Evolutionary conservation across 2,797 vertebrate species (phyloP).

Genomic region (Pipistrellus nathusii): DNA sequence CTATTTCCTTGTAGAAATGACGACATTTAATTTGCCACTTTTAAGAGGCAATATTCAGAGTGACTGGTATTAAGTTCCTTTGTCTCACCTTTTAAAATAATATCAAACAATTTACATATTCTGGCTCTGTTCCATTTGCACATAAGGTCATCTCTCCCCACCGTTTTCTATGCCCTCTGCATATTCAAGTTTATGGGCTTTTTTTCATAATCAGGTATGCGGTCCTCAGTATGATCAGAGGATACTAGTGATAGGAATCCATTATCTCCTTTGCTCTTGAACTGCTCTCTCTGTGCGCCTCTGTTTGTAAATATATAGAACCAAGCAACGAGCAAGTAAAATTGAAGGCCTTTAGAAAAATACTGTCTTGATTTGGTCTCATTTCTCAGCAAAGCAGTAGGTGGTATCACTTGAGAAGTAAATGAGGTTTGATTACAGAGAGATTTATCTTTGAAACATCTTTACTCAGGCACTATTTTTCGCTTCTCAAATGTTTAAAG

Average conservation of each 20-base stretch:
- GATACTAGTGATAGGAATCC: neutral
- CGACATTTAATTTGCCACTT: conserved; percentile 54
- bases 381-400: conserved; percentile 53
- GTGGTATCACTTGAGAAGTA: conserved; percentile 53
- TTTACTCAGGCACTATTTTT: conserved; percentile 27
- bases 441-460: conserved; percentile 52
- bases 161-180: neutral
- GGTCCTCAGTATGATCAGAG: neutral
- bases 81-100: conserved; percentile 57
- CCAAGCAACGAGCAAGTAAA: neutral
- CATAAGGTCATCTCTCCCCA: neutral
- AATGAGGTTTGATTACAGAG: conserved; percentile 64
- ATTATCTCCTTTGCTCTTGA: conserved; percentile 47
- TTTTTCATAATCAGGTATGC: conserved; percentile 24
- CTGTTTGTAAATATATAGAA: conserved; percentile 42
- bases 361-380: conserved; percentile 55
- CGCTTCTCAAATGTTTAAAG: neutral
- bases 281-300: neutral
- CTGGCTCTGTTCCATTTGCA: conserved; percentile 11
- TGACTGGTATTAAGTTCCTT: conserved; percentile 8
- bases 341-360: conserved; percentile 56
- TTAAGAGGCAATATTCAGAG: neutral
- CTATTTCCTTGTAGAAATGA: conserved; percentile 5
- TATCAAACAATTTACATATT: conserved; percentile 7
- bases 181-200: neutral